Evolutionary conservation across 1,140 invertebrate species (phyloP).

Genomic region (Papilio xuthus): DNA sequence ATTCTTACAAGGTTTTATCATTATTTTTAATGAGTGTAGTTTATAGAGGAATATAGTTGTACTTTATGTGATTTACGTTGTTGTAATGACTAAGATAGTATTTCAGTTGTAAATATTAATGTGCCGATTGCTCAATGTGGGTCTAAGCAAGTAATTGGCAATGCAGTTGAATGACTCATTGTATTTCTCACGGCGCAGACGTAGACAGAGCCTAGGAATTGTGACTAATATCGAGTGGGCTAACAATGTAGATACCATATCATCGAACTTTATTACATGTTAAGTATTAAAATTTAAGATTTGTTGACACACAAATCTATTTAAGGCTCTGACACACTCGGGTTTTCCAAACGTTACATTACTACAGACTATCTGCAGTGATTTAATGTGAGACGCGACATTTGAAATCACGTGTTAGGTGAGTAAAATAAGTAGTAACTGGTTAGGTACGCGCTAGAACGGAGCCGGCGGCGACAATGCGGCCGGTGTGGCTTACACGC

Average conservation of each 20-base stretch:
- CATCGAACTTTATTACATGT: slow-evolving; percentile 6
- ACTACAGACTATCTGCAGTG: background rate
- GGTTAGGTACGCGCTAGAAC: slow-evolving; percentile 76
- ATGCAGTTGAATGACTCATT: slow-evolving; percentile 65
- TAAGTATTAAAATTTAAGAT: slow-evolving; percentile 30
- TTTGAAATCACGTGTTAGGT: background rate
- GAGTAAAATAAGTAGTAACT: slow-evolving; percentile 53
- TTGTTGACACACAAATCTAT: background rate
- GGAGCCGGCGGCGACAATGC: slow-evolving; percentile 70
- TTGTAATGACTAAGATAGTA: slow-evolving; percentile 11
- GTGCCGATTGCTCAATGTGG: background rate
- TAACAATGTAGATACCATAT: slow-evolving; percentile 43
- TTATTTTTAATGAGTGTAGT: background rate
- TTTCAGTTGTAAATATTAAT: slow-evolving; percentile 1
- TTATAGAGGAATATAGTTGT: background rate
- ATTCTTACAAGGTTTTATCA: background rate
- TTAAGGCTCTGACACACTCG: background rate
- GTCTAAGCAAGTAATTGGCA: background rate
- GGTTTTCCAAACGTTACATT: background rate
- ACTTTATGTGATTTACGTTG: background rate
- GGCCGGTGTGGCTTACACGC: slow-evolving; percentile 72
- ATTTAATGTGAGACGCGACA: background rate
- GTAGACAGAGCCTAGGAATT: slow-evolving; percentile 64
- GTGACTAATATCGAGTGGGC: slow-evolving; percentile 64
- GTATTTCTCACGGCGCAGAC: slow-evolving; percentile 65